Evolutionary conservation across 2,888 invertebrate species (phyloP), one percentile per base, ranked within the genome.

Genomic region (Notodonta dromedarius): DNA sequence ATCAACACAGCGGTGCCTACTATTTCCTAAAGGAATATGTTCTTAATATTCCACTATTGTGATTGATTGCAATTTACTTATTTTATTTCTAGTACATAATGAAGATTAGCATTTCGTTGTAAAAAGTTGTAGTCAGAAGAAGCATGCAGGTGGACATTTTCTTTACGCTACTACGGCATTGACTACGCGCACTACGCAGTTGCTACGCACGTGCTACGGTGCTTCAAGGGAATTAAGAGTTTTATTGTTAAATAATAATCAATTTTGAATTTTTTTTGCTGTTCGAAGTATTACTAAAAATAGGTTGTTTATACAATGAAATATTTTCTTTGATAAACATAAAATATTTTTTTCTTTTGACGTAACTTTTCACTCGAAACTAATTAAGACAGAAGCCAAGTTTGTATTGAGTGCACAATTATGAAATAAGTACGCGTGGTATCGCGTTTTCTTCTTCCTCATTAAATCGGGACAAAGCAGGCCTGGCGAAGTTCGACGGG

Each of bases 381-480:
- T 86, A 84, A 87, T 88, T 83, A 85, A 83, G 82, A 87, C 84
- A 84, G 78, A 84, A 83, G 77, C 77, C 73, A 79, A 81, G 80
- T 84, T 87, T 85, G 84, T 86, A 86, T 85, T 80, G 80, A 88
- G 80, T 80, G 84, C 85, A 80, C 88, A 88, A 89, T 88, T 86
- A 87, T 81, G 74, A 76, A 77, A 76, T 74, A 76, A 77, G 76
- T 76, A 73, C 79, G 81, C 80, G 82, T 77, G 76, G 78, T 88
- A 88, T 88, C 88, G 83, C 81, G 77, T 78, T 83, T 79, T 82
- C 82, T 86, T 88, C 88, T 84, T 85, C 81, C 86, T 89, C 90
- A 90, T 91, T 91, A 90, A 88, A 87, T 86, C 84, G 80, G 86
- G 81, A 90, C 90, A 90, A 91, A 90, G 89, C 88, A 76, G 74